Percentiles rank a stretch among this genome's conserved stretches.
Evolutionary conservation across 2,113 vertebrate species (phyloP).

Genomic region (Sinocyclocheilus maitianheensis): DNA sequence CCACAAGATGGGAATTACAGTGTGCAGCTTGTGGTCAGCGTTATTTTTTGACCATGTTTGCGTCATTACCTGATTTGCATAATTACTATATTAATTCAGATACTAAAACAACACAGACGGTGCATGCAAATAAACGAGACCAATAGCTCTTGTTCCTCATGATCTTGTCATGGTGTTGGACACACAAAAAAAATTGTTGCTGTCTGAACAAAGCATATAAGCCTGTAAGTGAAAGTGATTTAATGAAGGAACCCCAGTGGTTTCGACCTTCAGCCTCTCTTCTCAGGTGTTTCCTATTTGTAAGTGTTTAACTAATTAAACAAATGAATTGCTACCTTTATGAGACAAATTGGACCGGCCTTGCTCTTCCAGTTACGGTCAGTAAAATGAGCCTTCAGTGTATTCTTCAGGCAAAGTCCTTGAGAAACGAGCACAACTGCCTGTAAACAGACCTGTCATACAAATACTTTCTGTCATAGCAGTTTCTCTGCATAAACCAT

Average conservation of each 20-base stretch:
- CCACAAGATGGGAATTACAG: background rate
- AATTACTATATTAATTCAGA: background rate
- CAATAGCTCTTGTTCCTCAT: background rate
- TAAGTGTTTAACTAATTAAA: conserved; percentile 50
- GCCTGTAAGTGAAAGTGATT: conserved; percentile 26
- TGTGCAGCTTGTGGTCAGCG: background rate
- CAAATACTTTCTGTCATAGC: conserved; percentile 10
- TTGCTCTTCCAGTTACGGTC: background rate
- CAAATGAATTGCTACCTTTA: conserved; percentile 49
- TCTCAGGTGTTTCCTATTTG: conserved; percentile 32
- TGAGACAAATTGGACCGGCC: conserved; percentile 43
- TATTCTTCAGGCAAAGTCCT: conserved; percentile 29
- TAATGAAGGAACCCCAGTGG: conserved; percentile 8
- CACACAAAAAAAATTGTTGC: background rate
- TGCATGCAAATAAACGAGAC: background rate
- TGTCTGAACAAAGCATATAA: conserved; percentile 13
- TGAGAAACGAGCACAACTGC: conserved; percentile 23
- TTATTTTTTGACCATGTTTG: background rate
- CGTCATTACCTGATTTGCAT: background rate
- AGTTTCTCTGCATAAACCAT: background rate
- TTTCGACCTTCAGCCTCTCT: conserved; percentile 24
- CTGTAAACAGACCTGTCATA: background rate
- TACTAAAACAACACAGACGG: background rate
- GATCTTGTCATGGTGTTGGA: background rate
- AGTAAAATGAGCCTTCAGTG: conserved; percentile 30